These are phyloP conservation scores for Drosophila obscura DNA, from an alignment of 1,140 invertebrate species.

Conservation along the genomic window DNA sequence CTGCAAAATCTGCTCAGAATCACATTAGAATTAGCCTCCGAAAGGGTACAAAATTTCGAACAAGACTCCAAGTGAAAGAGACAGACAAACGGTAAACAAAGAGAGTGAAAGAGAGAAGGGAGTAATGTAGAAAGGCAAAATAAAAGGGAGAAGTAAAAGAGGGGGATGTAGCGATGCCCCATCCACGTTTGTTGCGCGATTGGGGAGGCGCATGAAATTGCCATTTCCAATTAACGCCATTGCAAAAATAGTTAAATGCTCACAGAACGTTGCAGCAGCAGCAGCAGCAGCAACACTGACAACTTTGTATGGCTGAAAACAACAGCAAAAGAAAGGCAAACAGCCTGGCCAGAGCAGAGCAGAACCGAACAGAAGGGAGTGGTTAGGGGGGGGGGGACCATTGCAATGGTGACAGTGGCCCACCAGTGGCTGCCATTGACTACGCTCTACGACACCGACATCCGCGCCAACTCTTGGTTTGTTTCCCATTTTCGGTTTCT, in stretches of 20 bases:
- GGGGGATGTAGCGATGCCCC: too few species aligned
- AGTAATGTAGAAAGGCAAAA: not conserved
- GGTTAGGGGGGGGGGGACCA: not conserved
- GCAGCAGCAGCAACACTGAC: constrained; percentile 11
- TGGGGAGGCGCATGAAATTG: constrained; percentile 72
- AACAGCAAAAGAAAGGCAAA: constrained; percentile 50
- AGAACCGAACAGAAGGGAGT: not conserved
- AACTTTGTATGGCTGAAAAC: constrained; percentile 31
- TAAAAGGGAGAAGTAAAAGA: not conserved
- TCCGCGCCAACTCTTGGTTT: constrained; percentile 1
- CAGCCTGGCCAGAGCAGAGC: constrained; percentile 8
- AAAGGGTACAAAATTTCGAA: too few species aligned
- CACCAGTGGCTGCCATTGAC: constrained; percentile 23
- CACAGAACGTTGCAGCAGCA: constrained; percentile 47
- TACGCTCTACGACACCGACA: not conserved
- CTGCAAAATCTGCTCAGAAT: too few species aligned
- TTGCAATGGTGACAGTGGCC: constrained; percentile 50
- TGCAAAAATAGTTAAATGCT: constrained; percentile 81
- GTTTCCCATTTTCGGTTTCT: constrained; percentile 28
- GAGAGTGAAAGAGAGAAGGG: constrained; percentile 16
- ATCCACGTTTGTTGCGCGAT: constrained; percentile 33
- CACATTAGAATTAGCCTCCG: too few species aligned
- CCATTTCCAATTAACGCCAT: constrained; percentile 82
- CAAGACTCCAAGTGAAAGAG: not conserved
- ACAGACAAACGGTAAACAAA: constrained; percentile 15